A percentile compares a stretch with the other conserved stretches of the same genome.
These are phyloP conservation scores for Psilopsiagon aymara DNA, from an alignment of 2,113 vertebrate species.

Conservation along the genomic window DNA sequence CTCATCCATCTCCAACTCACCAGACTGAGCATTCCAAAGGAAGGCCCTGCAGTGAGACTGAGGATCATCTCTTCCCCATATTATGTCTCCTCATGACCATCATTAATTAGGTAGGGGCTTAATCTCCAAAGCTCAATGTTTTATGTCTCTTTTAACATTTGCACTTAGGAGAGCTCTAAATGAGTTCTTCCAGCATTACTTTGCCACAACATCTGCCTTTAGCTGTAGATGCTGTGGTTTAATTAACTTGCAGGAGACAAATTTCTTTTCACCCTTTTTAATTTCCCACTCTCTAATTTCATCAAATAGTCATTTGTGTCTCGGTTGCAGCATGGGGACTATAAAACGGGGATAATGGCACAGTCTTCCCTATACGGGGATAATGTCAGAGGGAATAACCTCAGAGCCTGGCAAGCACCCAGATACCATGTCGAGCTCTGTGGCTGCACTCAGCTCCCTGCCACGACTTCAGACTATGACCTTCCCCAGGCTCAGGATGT, in stretches of 20 bases:
- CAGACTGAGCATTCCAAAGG: neutral
- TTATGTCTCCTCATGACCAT: neutral
- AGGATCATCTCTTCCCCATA: neutral
- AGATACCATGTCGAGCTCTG: neutral
- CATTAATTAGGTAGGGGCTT: neutral
- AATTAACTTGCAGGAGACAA: constrained; percentile 17
- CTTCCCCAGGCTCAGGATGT: neutral
- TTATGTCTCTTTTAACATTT: neutral
- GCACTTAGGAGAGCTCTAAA: neutral
- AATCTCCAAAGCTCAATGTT: neutral
- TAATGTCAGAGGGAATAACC: neutral
- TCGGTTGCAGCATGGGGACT: neutral
- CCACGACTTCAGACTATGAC: neutral
- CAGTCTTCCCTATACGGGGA: neutral
- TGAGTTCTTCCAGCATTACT: neutral
- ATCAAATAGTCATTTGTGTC: neutral
- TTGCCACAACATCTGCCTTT: neutral
- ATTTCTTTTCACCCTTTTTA: neutral
- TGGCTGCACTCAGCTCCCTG: neutral
- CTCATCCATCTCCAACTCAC: neutral
- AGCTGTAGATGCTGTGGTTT: neutral
- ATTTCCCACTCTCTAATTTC: constrained; percentile 25
- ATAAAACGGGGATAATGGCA: constrained; percentile 4
- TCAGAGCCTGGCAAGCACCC: neutral
- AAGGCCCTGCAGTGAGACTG: neutral